These are phyloP conservation scores for Agrotis ipsilon DNA, from an alignment of 2,888 invertebrate genomes.

Conservation along the genomic window DNA sequence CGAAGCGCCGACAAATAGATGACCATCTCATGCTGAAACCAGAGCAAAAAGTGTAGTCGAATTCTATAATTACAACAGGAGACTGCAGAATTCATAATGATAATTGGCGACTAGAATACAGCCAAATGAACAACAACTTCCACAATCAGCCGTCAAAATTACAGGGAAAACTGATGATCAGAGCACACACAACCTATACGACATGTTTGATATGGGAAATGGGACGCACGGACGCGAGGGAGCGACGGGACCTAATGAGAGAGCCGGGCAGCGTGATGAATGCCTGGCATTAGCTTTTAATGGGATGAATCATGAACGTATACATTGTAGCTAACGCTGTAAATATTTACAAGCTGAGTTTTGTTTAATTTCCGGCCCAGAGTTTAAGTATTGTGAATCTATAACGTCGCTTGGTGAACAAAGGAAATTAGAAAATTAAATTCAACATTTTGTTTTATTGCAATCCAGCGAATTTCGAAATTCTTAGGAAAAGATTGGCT, in stretches of 20 bases:
- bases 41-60: neutral
- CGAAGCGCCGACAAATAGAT: neutral
- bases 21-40: neutral
- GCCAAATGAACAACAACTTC: neutral
- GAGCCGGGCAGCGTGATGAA: constrained; percentile 49
- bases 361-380: constrained; percentile 37
- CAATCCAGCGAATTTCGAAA: neutral
- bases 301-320: constrained; percentile 44
- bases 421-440: constrained; percentile 30
- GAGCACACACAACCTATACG: constrained; percentile 8
- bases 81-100: no score
- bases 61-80: neutral
- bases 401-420: neutral
- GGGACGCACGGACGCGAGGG: constrained; percentile 7
- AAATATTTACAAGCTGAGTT: constrained; percentile 19
- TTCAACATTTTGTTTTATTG: constrained; percentile 7
- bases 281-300: constrained; percentile 57
- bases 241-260: constrained; percentile 51
- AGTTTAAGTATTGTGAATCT: constrained; percentile 17
- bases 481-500: neutral
- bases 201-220: constrained; percentile 16
- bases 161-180: constrained; percentile 14
- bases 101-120: neutral
- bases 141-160: neutral
- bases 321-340: constrained; percentile 13